Percentiles rank a stretch among this genome's conserved stretches.
Evolutionary conservation across 2,113 vertebrate genomes (phyloP).

Genomic region (Eubucco bourcierii): DNA sequence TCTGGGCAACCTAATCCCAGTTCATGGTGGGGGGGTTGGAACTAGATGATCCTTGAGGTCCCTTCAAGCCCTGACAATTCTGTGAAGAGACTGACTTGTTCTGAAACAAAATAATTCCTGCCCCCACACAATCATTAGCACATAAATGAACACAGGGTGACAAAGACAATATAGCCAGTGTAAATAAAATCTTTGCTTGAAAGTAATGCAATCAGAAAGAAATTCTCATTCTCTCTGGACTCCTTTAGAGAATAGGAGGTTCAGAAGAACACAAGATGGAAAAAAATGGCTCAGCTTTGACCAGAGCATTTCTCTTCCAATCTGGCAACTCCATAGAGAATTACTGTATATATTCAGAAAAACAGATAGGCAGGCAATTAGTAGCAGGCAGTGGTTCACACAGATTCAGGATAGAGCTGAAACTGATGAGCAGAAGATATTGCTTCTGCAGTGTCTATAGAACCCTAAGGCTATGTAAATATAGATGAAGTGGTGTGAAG

Average conservation of each 20-base stretch:
- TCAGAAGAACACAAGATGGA: background rate
- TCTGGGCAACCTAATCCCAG: no score
- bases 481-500: background rate
- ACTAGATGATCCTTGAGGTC: no score
- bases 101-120: background rate
- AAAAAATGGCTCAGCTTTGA: background rate
- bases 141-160: background rate
- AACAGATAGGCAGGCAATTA: background rate
- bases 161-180: background rate
- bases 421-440: background rate
- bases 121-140: background rate
- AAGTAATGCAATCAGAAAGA: background rate
- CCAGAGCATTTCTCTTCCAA: background rate
- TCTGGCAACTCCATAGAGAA: background rate
- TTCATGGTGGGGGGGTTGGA: no score
- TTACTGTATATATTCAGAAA: background rate
- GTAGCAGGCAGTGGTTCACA: background rate
- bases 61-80: no score
- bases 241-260: background rate
- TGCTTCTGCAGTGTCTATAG: background rate
- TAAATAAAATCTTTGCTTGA: background rate
- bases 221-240: background rate
- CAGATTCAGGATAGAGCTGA: background rate
- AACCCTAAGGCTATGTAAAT: background rate
- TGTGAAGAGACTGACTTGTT: background rate